Conservation (phyloP, 2,888 invertebrate genomes). For the Poecilobothrus nobilitatus region DNA sequence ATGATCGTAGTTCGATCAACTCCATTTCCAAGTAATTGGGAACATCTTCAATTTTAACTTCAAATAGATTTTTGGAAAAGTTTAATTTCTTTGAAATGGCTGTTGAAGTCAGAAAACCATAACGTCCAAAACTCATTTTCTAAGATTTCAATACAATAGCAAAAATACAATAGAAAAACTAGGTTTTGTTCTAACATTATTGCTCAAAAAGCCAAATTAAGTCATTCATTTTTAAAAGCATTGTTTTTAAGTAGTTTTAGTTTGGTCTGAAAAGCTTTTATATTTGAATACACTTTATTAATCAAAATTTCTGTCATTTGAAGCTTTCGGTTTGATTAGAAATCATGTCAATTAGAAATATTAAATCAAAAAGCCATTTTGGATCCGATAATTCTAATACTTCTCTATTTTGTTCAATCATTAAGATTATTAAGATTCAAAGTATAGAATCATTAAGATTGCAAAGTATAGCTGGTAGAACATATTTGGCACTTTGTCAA, state of each 20-base stretch:
- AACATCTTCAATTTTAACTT: slow-evolving; percentile 11
- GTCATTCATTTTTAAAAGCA: not conserved
- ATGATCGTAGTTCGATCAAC: slow-evolving; percentile 8
- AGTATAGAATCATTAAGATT: no score
- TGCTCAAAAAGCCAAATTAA: slow-evolving; percentile 8
- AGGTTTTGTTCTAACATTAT: no score
- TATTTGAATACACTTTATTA: not conserved
- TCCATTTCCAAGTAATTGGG: slow-evolving; percentile 10
- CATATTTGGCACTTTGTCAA: no score
- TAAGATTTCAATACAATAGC: no score
- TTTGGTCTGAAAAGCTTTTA: slow-evolving; percentile 8
- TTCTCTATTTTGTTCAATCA: slow-evolving; percentile 9
- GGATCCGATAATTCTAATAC: slow-evolving; percentile 12
- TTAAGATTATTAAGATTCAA: no score
- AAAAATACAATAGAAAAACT: no score
- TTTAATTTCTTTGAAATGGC: no score
- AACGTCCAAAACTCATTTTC: no score
- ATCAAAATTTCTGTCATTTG: slow-evolving; percentile 12
- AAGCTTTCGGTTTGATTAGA: slow-evolving; percentile 12
- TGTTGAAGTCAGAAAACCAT: no score
- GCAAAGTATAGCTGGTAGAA: no score
- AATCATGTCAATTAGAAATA: slow-evolving; percentile 10
- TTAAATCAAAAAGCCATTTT: slow-evolving; percentile 10
- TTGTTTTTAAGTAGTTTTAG: slow-evolving; percentile 8
- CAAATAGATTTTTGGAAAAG: not conserved